Conservation (phyloP, 2,888 invertebrate species). For the Eristalis arbustorum region DNA sequence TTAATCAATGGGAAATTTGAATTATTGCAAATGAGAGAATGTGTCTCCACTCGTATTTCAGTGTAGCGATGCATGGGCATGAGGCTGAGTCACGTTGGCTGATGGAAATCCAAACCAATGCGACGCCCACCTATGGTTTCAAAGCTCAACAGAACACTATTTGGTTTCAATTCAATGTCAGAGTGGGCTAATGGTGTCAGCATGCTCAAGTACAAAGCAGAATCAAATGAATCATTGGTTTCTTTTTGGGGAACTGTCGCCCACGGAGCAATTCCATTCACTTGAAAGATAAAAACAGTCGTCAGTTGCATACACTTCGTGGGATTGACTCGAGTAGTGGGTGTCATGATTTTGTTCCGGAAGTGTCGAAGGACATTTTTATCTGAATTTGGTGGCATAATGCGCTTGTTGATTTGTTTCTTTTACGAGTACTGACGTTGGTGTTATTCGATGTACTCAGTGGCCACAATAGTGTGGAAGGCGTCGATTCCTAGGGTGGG, state of each 20-base stretch:
- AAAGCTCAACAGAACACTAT: slow-evolving; percentile 19
- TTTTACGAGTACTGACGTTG: too few species aligned
- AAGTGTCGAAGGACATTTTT: background rate
- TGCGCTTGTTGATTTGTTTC: too few species aligned
- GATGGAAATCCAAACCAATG: background rate
- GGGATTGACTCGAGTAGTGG: background rate
- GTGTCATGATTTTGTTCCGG: background rate
- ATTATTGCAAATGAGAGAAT: slow-evolving; percentile 27
- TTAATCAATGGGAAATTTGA: slow-evolving; percentile 49
- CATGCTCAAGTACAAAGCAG: slow-evolving; percentile 8
- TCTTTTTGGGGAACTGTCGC: slow-evolving; percentile 4
- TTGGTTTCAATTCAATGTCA: slow-evolving; percentile 41
- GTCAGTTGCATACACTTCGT: background rate
- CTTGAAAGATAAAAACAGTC: background rate
- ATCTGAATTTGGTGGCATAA: background rate
- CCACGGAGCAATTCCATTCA: background rate
- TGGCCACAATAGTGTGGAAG: too few species aligned
- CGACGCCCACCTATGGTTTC: slow-evolving; percentile 12
- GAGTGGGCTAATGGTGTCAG: slow-evolving; percentile 20
- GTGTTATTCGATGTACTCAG: too few species aligned
- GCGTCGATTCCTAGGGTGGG: too few species aligned
- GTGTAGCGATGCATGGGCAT: too few species aligned
- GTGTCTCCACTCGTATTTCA: background rate
- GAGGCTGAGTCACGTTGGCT: background rate
- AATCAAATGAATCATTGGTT: slow-evolving; percentile 38